These are phyloP conservation scores for Stegophylla sp. DNA, from an alignment of 2,888 invertebrate species.

Conservation along the genomic window DNA sequence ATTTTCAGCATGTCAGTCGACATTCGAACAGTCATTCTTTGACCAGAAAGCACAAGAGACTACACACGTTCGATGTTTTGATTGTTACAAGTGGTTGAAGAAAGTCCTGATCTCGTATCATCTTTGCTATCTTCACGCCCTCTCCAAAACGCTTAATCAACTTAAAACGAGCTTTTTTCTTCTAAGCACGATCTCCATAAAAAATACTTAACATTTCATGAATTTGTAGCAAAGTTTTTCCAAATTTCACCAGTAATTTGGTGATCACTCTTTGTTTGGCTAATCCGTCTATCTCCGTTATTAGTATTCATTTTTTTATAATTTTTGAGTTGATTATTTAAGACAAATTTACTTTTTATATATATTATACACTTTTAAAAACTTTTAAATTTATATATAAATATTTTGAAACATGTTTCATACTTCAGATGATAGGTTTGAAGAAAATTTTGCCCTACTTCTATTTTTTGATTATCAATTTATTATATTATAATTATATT, in stretches of 20 bases:
- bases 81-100: constrained; percentile 29
- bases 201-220: constrained; percentile 40
- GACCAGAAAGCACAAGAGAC: constrained; percentile 31
- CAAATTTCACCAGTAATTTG: constrained; percentile 42
- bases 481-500: too few relatives aligned
- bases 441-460: too few relatives aligned
- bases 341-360: too few relatives aligned
- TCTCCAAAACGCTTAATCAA: constrained; percentile 52
- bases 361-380: too few relatives aligned
- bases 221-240: constrained; percentile 31
- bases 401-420: too few relatives aligned
- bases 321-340: too few relatives aligned
- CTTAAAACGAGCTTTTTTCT: constrained; percentile 31
- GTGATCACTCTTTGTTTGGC: constrained; percentile 37
- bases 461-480: too few relatives aligned
- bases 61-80: constrained; percentile 31
- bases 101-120: constrained; percentile 30
- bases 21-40: constrained; percentile 29
- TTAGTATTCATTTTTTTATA: too few relatives aligned
- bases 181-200: constrained; percentile 27
- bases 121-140: constrained; percentile 50
- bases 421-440: too few relatives aligned
- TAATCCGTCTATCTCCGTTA: too few relatives aligned
- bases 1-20: constrained; percentile 32
- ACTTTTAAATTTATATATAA: too few relatives aligned